A percentile compares a stretch with the other conserved stretches of the same genome.
Conservation (phyloP, 2,113 vertebrate species). For the Penelope pileata region DNA sequence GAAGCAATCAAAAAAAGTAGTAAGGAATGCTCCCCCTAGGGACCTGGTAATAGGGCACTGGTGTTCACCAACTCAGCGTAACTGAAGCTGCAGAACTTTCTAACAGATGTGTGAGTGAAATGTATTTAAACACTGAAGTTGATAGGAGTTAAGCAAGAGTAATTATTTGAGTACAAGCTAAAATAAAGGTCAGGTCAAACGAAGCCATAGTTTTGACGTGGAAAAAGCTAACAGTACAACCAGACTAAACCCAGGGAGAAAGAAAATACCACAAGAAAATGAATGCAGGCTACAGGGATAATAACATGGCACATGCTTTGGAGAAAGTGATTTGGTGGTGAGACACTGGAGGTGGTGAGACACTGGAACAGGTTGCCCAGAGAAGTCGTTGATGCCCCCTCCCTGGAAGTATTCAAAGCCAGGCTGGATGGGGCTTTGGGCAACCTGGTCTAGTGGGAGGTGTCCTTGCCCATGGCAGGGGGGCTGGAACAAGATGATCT, state of each 20-base stretch:
- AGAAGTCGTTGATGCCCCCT: no score
- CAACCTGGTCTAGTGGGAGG: no score
- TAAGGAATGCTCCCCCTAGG: not conserved
- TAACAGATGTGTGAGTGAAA: not conserved
- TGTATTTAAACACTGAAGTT: not conserved
- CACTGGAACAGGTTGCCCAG: no score
- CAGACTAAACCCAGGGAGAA: not conserved
- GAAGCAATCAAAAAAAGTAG: not conserved
- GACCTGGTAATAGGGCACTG: not conserved
- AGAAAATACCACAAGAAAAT: not conserved
- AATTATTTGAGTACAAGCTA: not conserved
- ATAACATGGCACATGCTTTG: rapidly evolving
- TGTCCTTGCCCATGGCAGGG: no score
- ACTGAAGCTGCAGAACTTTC: not conserved
- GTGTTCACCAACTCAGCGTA: not conserved
- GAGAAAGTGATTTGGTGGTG: no score
- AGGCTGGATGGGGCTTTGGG: no score
- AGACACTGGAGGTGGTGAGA: no score
- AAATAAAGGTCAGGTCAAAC: not conserved
- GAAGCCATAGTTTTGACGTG: rapidly evolving
- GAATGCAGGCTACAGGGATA: not conserved
- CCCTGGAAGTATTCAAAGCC: no score
- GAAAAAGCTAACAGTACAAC: not conserved
- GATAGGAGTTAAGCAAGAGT: not conserved
- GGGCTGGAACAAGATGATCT: no score